Percentiles rank a stretch among this genome's conserved stretches.
Evolutionary conservation across 1,140 invertebrate genomes (phyloP).

Genomic region (Galendromus occidentalis): DNA sequence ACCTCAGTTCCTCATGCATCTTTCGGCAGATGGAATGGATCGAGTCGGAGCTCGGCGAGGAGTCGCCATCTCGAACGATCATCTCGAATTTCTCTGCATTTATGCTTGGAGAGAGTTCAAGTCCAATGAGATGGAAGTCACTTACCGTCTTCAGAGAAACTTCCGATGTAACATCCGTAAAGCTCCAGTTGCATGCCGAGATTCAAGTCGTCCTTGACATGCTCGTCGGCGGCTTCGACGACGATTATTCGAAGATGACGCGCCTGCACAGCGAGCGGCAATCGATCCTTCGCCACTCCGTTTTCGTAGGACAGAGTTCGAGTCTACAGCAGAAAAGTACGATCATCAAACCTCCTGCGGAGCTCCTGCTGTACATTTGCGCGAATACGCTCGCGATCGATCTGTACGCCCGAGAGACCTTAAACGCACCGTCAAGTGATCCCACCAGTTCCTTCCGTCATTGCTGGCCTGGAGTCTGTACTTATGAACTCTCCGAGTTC

Average conservation of each 20-base stretch:
- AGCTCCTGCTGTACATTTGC: neutral
- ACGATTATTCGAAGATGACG: slow-evolving; percentile 5
- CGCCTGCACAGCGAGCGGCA: neutral
- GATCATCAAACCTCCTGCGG: neutral
- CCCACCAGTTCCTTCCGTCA: slow-evolving; percentile 18
- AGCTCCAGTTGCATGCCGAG: neutral
- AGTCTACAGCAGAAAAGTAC: neutral
- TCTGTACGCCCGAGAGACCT: no score
- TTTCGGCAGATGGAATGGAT: no score
- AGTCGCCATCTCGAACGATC: no score
- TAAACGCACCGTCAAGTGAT: neutral
- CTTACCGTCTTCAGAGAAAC: neutral
- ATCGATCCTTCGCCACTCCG: neutral
- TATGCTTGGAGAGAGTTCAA: no score
- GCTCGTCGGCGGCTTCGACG: neutral
- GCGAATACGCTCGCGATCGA: no score
- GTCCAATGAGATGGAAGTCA: no score
- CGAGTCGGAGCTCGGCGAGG: no score
- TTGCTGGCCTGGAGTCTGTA: slow-evolving; percentile 18
- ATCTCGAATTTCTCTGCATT: no score
- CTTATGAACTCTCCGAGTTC: slow-evolving; percentile 14
- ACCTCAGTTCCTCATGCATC: no score
- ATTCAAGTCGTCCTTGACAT: neutral
- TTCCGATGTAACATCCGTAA: neutral
- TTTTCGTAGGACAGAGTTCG: neutral